Conservation (phyloP, 2,888 invertebrate species). For the Tanytarsus gracilentus region DNA sequence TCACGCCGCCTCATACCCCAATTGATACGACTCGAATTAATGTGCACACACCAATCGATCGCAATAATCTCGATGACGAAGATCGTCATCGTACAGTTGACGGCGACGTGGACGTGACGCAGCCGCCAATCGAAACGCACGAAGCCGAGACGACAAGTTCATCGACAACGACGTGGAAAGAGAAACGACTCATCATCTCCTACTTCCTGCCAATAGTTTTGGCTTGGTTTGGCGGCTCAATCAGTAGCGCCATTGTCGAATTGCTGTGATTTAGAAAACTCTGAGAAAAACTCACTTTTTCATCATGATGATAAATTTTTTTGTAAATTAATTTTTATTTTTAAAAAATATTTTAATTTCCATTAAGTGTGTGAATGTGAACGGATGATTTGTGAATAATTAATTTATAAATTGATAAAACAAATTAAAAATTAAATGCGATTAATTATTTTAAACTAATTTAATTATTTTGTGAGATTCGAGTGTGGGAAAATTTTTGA, state of each 20-base stretch:
- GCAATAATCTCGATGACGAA: conserved; percentile 15
- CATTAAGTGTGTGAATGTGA: conserved; percentile 9
- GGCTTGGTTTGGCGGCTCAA: conserved; percentile 70
- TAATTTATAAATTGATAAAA: conserved; percentile 23
- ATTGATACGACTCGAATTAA: conserved; percentile 26
- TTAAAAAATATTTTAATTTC: no score
- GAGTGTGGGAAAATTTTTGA: no score
- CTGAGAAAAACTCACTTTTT: no score
- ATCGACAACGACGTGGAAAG: conserved; percentile 47
- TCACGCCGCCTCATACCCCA: conserved; percentile 24
- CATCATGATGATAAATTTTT: conserved; percentile 3
- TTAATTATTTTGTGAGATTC: no score
- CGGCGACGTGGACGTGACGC: conserved; percentile 30
- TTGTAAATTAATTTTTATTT: conserved; percentile 16
- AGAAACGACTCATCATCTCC: conserved; percentile 52
- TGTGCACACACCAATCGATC: not conserved
- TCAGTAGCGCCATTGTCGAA: conserved; percentile 54
- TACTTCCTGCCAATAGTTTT: conserved; percentile 74
- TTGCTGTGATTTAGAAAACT: conserved; percentile 57
- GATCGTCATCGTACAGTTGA: conserved; percentile 30
- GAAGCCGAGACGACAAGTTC: conserved; percentile 36
- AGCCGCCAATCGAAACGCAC: not conserved
- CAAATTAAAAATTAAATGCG: conserved; percentile 10
- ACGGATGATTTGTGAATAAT: not conserved
- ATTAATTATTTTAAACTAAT: no score